These are phyloP conservation scores for Asobara japonica DNA, from an alignment of 1,140 invertebrate genomes.

Conservation along the genomic window DNA sequence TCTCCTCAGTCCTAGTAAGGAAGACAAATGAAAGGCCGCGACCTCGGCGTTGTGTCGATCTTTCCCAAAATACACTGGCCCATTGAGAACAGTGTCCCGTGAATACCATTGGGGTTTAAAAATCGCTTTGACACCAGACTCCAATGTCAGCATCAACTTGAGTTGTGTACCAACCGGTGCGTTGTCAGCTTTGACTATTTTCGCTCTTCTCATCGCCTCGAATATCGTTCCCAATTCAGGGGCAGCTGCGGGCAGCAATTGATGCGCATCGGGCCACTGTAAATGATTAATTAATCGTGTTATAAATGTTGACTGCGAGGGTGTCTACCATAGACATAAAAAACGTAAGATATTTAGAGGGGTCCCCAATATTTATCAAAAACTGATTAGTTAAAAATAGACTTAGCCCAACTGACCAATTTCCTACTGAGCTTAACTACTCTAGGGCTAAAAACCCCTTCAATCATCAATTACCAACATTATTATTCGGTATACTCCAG, in stretches of 20 bases:
- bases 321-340: background rate
- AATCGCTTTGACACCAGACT: conserved; percentile 81
- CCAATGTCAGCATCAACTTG: conserved; percentile 82
- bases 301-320: background rate
- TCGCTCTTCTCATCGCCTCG: conserved; percentile 73
- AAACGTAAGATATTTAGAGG: background rate
- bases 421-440: too few relatives aligned
- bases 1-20: conserved; percentile 80
- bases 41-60: conserved; percentile 95
- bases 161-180: conserved; percentile 87
- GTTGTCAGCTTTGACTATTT: conserved; percentile 80
- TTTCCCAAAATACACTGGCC: conserved; percentile 85
- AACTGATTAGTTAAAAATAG: too few relatives aligned
- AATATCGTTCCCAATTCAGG: conserved; percentile 77
- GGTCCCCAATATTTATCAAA: too few relatives aligned
- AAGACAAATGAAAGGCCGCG: conserved; percentile 90
- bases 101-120: conserved; percentile 94
- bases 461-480: conserved; percentile 43
- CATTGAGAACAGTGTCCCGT: conserved; percentile 78
- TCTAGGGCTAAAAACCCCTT: background rate
- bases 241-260: conserved; percentile 74
- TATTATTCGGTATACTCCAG: conserved; percentile 57
- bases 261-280: conserved; percentile 76
- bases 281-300: conserved; percentile 28
- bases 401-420: too few relatives aligned